Evolutionary conservation across 2,888 invertebrate genomes (phyloP), one percentile per base, ranked within the genome.

Genomic region (Cynaeus angustus): DNA sequence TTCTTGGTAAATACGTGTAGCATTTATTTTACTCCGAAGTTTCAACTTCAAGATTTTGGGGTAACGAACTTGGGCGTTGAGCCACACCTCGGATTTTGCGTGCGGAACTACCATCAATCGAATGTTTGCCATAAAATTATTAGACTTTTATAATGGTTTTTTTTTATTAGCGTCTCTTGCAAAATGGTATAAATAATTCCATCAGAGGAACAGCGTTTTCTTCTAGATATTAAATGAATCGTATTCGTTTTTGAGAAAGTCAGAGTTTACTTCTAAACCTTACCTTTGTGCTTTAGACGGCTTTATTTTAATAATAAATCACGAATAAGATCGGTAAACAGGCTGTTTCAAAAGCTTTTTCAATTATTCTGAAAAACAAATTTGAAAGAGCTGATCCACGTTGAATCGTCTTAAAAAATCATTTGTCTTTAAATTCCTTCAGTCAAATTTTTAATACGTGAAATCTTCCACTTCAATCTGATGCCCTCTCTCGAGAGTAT

Each of bases 61-160:
- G 37, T 21, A n/a, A n/a, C 30, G 30, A 30, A 30, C 8, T 30
- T 8, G 4, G 13, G 45, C 8, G 46, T 46, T 8, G 14, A 8
- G 14, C 46, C 16, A n/a, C 46, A 16, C 46, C 46, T 43, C 46
- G 8, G 8, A 4, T 46, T 46, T 6, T 46, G 46, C 46, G 46
- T 46, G 46, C 14, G n/a, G 16, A 4, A 46, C 8, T 1, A 46
- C 46, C 46, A 46, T 46, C 16, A 46, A 46, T 46, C 46, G 46
- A 16, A 16, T 7, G 14, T 46, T 21, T 46, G 13, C 16, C 16
- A 46, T 46, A 16, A 46, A 46, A 46, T 16, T 14, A 16, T 46
- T 46, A 46, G 7, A 46, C 46, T 46, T 46, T 46, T 46, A 14
- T 46, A 13, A 46, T 16, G 13, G 13, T 16, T 9, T 46, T 46